These are phyloP conservation scores for Cyphomyrus discorhynchus DNA, from an alignment of 2,113 vertebrate species.

Conservation along the genomic window DNA sequence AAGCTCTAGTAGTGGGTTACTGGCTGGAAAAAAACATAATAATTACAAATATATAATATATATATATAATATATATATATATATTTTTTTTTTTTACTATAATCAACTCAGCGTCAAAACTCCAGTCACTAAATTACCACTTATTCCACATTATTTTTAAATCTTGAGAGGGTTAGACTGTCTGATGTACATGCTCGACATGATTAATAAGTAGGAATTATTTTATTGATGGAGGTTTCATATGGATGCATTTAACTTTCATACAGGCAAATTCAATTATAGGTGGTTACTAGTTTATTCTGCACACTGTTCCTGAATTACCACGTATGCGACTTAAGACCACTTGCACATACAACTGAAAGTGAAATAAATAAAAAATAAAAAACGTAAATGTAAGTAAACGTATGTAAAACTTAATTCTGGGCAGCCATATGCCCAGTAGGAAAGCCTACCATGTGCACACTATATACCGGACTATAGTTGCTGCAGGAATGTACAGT, in stretches of 20 bases:
- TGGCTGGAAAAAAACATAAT: neutral
- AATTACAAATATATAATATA: too few relatives aligned
- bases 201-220: neutral
- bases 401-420: neutral
- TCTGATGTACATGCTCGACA: neutral
- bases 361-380: neutral
- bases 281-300: neutral
- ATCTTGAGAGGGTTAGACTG: neutral
- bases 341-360: neutral
- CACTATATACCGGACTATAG: neutral
- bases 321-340: neutral
- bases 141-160: neutral
- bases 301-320: neutral
- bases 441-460: neutral
- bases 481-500: neutral
- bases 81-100: neutral
- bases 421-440: neutral
- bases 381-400: neutral
- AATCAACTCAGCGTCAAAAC: neutral
- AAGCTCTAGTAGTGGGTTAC: neutral
- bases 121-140: neutral
- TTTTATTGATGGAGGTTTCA: neutral
- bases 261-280: neutral
- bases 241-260: neutral
- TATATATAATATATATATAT: too few relatives aligned